Base-by-base conservation (phyloP, 2,797 vertebrate genomes). In the Pangasius sanitwongsei region DNA sequence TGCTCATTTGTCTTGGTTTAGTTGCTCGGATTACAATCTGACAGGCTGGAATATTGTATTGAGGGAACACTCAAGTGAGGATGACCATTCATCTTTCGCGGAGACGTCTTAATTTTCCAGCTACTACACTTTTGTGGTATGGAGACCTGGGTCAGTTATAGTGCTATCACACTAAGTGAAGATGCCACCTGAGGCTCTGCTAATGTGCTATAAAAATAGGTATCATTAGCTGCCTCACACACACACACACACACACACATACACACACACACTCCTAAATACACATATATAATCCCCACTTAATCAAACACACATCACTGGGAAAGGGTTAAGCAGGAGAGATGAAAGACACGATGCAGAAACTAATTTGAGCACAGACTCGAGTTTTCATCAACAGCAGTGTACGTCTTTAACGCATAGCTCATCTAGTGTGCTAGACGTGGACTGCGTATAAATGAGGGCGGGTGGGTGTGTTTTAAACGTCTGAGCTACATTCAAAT, bases 1-100 rank as follows among this genome's bases (percentile, higher is more conserved):
- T 65, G 65, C 83, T 90, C 91, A 85, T 92, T 92, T 88, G 87
- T 92, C 91, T 91, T 92, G 85, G 86, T 92, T 92, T 91, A 89
- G 90, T 53, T 53, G 74, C 81, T 28, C 44, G 67, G 80, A 90
- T 89, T 86, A 77, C 80, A 34, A 67, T 82, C n/a, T 91, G 91
- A 91, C 90, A 91, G 91, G 89, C 65, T 34, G 78, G 90, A 91
- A 91, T 92, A 92, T 92, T 92, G 87, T 86, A 70, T 88, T 25
- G 74, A 87, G 84, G 86, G 18, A 74, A 82, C 74, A 74, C 28
- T 65, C 34, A 25, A 75, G 86, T 81, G 70, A 85, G 87, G 69
- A 86, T 55, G 87, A 80, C 84, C 86, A 90, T 92, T 63, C 83
- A 48, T 92, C 91, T 91, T 89, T 65, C 18, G 48, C 61, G 50